Base-by-base conservation (phyloP, 2,888 invertebrate genomes). In the Camptogramma bilineatum region DNA sequence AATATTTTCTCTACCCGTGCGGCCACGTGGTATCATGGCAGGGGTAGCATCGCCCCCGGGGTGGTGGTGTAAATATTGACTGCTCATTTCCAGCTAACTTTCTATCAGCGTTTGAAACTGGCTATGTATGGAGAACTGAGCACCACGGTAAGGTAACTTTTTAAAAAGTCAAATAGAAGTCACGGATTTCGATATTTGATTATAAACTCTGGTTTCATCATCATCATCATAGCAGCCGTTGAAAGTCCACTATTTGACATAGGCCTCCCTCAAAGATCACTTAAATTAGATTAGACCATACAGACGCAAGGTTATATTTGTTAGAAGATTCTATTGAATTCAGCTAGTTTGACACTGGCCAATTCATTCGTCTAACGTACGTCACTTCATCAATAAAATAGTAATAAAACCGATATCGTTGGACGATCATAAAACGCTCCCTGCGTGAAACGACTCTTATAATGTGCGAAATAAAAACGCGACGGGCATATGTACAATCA, bases 401-500 rank as follows among this genome's bases (percentile, higher is more conserved):
- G 72, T 74, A 76, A 77, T 87, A 86, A 85, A 85, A 77, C 65
- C 79, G 73, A 77, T 84, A 82, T 81, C 78, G 80, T 76, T 72
- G 76, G 66, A 76, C 79, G 73, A 71, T 83, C 85, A 83, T 89
- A 88, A 90, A 89, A 69, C 80, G 66, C 78, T 73, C 81, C 80
- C 77, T 71, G 73, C 72, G 61, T 70, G 69, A 68, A 75, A 79
- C 76, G 74, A 70, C 79, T 74, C 78, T 82, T 87, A 88, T 89
- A 87, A 88, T 83, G 83, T 81, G 87, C 68, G 79, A 81, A 86
- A 88, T 90, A 89, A 89, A 84, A 85, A 80, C 79, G 73, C 72
- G 69, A 78, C 77, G 72, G 75, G 75, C 64, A 62, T 72, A 57
- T 66, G 83, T 85, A 82, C 83, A 80, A 86, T 86, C 79, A 80